A percentile compares a stretch with the other conserved stretches of the same genome.
These are phyloP conservation scores for Recurvirostra avosetta DNA, from an alignment of 2,113 vertebrate species.

Conservation along the genomic window DNA sequence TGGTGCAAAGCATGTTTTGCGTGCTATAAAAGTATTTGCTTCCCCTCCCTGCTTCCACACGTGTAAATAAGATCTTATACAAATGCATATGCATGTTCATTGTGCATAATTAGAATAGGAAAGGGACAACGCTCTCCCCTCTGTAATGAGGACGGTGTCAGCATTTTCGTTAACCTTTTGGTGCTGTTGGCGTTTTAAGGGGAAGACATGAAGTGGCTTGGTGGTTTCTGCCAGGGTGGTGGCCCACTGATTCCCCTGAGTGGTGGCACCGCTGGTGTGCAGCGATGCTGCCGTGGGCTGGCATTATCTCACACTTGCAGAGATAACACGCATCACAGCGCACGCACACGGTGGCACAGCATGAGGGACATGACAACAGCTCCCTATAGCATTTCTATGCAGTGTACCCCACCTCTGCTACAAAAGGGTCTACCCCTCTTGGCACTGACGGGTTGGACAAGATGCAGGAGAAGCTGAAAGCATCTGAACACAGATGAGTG, in stretches of 20 bases:
- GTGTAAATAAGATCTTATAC: neutral
- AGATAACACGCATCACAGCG: neutral
- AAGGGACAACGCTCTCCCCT: neutral
- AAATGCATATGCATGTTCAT: neutral
- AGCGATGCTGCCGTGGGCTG: neutral
- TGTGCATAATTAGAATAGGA: neutral
- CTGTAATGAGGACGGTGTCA: neutral
- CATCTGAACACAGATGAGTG: fast-evolving
- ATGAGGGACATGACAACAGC: fast-evolving
- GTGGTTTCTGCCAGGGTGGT: neutral
- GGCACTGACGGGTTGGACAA: neutral
- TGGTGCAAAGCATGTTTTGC: neutral
- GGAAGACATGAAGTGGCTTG: neutral
- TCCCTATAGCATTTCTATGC: neutral
- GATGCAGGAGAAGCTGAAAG: neutral
- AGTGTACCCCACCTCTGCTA: neutral
- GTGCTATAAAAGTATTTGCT: neutral
- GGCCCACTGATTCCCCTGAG: too few relatives aligned
- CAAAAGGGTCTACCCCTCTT: neutral
- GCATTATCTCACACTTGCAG: neutral
- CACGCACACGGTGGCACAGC: fast-evolving
- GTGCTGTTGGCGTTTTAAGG: neutral
- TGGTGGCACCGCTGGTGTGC: too few relatives aligned
- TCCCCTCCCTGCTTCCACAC: neutral
- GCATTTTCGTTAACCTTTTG: neutral